Evolutionary conservation across 2,113 vertebrate species (phyloP).

Genomic region (Bucco capensis): DNA sequence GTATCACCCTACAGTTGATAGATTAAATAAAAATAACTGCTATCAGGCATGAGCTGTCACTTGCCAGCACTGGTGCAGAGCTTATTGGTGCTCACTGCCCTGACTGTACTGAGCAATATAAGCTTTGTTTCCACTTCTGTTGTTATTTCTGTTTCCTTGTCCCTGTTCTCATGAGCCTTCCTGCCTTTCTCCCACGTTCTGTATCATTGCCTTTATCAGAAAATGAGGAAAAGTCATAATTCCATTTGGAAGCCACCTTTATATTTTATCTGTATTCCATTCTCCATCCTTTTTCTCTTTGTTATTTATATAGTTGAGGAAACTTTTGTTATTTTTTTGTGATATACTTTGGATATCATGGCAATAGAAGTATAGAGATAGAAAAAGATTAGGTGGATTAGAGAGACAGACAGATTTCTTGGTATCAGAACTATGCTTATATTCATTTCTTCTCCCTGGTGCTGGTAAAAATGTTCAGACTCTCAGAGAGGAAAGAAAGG

Average conservation of each 20-base stretch:
- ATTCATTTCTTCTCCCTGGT: background rate
- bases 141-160: background rate
- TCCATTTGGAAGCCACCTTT: background rate
- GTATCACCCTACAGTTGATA: background rate
- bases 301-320: background rate
- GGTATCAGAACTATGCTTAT: background rate
- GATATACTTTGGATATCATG: background rate
- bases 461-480: background rate
- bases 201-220: background rate
- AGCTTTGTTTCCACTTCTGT: background rate
- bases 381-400: background rate
- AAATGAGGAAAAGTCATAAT: background rate
- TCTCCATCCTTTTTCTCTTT: background rate
- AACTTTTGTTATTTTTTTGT: background rate
- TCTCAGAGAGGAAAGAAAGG: background rate
- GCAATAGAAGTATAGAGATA: background rate
- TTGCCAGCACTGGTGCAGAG: background rate
- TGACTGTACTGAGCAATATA: background rate
- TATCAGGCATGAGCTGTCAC: background rate
- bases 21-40: background rate
- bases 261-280: background rate
- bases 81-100: background rate
- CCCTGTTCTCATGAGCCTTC: background rate
- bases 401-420: background rate
- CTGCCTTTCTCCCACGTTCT: background rate